A percentile compares a stretch with the other conserved stretches of the same genome.
phyloP scores from a whole-genome alignment of 2,888 invertebrate species.

The Diploptera punctata region DNA sequence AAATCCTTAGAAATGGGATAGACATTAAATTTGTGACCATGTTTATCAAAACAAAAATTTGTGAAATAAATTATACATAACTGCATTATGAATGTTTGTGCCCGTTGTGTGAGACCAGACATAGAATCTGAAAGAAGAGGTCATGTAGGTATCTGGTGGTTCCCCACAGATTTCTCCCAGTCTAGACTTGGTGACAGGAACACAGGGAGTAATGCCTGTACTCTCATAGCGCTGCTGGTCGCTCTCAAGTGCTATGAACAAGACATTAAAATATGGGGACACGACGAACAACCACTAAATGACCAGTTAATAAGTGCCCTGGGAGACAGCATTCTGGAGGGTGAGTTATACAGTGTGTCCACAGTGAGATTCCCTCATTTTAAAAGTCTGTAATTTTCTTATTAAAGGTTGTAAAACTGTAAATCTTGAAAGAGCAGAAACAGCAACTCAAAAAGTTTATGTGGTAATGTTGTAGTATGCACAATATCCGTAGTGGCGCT shows the following conservation, averaged over 20 bases:
- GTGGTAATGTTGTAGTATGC: too few species aligned
- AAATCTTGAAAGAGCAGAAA: too few species aligned
- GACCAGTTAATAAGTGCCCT: constrained; percentile 22
- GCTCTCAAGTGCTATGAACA: constrained; percentile 57
- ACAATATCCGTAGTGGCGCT: too few species aligned
- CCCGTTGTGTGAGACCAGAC: not conserved
- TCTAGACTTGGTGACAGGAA: constrained; percentile 61
- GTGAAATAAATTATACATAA: not conserved
- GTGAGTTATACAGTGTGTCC: too few species aligned
- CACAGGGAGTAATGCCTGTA: constrained; percentile 66
- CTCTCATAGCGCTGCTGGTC: constrained; percentile 64
- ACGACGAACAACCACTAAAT: not conserved
- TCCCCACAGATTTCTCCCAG: constrained; percentile 64
- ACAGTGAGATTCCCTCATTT: too few species aligned
- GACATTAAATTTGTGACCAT: too few species aligned
- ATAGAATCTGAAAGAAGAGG: constrained; percentile 38
- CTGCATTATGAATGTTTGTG: constrained; percentile 15
- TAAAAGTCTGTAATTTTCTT: too few species aligned
- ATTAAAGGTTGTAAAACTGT: too few species aligned
- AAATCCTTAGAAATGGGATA: too few species aligned
- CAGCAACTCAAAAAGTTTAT: too few species aligned
- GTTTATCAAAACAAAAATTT: too few species aligned
- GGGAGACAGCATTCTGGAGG: constrained; percentile 36
- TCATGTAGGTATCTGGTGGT: constrained; percentile 60
- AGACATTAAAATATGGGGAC: constrained; percentile 49